Percentiles rank a stretch among this genome's conserved stretches.
Evolutionary conservation across 2,888 invertebrate species (phyloP).

Genomic region (Chymomyza fuscimana): DNA sequence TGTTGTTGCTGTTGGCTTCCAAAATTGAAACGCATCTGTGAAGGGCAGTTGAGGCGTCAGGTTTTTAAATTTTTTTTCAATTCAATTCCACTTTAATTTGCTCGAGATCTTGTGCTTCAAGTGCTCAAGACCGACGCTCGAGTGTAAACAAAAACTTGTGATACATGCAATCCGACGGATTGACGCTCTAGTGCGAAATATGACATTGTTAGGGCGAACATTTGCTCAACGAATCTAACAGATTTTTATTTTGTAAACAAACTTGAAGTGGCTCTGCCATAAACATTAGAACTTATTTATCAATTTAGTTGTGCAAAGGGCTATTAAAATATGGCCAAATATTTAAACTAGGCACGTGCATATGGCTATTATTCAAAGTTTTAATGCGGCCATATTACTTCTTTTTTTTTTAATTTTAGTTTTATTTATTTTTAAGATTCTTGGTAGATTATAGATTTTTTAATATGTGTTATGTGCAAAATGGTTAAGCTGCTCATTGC

Average conservation of each 20-base stretch:
- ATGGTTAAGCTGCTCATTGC: too few relatives aligned
- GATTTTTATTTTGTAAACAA: slow-evolving; percentile 32
- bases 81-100: slow-evolving; percentile 28
- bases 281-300: background rate
- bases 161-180: slow-evolving; percentile 36
- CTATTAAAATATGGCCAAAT: background rate
- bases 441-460: too few relatives aligned
- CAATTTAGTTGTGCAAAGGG: background rate
- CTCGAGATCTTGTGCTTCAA: slow-evolving; percentile 16
- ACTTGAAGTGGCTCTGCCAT: slow-evolving; percentile 1
- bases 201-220: slow-evolving; percentile 1
- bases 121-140: background rate
- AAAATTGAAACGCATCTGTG: slow-evolving; percentile 67
- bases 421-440: too few relatives aligned
- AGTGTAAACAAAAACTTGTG: slow-evolving; percentile 40
- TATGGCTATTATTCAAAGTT: background rate
- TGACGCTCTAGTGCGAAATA: slow-evolving; percentile 2
- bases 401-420: too few relatives aligned
- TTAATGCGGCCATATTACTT: background rate
- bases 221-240: slow-evolving; percentile 16
- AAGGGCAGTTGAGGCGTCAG: slow-evolving; percentile 31
- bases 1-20: slow-evolving; percentile 47
- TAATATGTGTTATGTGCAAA: too few relatives aligned
- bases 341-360: background rate
- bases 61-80: slow-evolving; percentile 29